A percentile compares a stretch with the other conserved stretches of the same genome.
phyloP scores from a whole-genome alignment of 2,888 invertebrate species.

The Psylliodes chrysocephalus region DNA sequence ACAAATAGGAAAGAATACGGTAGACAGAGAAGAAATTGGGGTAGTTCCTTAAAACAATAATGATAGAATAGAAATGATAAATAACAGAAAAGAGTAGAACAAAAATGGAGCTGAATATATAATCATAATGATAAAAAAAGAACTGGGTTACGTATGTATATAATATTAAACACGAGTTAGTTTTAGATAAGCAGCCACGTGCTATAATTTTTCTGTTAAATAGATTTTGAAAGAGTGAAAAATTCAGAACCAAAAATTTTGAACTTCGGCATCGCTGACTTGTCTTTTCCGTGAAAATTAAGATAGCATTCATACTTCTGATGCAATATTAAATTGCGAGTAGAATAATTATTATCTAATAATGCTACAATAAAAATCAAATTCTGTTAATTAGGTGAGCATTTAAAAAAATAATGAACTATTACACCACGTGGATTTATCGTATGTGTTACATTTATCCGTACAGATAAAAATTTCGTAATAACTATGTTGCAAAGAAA shows the following conservation, averaged over 20 bases:
- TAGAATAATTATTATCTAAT: constrained; percentile 14
- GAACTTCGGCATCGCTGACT: constrained; percentile 18
- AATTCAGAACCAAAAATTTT: not conserved
- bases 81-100: too few species aligned
- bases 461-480: constrained; percentile 32
- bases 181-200: too few species aligned
- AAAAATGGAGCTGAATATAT: too few species aligned
- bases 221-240: not conserved
- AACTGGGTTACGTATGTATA: too few species aligned
- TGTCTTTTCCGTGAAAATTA: not conserved
- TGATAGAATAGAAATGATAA: too few species aligned
- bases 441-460: constrained; percentile 22
- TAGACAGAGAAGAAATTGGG: too few species aligned
- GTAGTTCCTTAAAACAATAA: too few species aligned
- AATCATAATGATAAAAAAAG: too few species aligned
- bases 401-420: constrained; percentile 22
- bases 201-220: too few species aligned
- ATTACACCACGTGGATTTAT: constrained; percentile 27
- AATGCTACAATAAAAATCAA: not conserved
- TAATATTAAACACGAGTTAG: too few species aligned
- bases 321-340: constrained; percentile 21
- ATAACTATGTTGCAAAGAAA: constrained; percentile 29
- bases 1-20: too few species aligned
- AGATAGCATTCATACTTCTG: constrained; percentile 4
- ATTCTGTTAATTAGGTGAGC: constrained; percentile 26